These are phyloP conservation scores for Ameiurus melas DNA, from an alignment of 2,113 vertebrate species.

Conservation along the genomic window DNA sequence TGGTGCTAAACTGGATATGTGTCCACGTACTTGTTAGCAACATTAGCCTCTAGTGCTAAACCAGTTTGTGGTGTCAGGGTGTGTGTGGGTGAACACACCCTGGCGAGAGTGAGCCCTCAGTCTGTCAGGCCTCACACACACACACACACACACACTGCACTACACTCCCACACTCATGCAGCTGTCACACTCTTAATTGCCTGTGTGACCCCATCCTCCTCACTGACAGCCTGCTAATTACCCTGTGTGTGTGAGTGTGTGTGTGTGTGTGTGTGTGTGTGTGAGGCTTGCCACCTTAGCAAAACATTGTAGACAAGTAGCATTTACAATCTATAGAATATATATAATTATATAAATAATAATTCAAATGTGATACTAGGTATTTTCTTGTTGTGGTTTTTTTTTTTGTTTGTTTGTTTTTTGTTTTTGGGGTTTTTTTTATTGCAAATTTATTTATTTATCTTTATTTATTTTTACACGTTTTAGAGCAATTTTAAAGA, in stretches of 20 bases:
- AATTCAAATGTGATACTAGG: background rate
- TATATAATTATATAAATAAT: background rate
- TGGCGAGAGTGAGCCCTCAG: conserved; percentile 23
- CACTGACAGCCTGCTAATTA: conserved; percentile 55
- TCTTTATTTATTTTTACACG: background rate
- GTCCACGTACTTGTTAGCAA: background rate
- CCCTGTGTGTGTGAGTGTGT: conserved; percentile 24
- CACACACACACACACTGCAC: conserved; percentile 16
- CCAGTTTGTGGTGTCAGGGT: background rate
- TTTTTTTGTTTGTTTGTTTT: too few species aligned
- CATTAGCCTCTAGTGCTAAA: background rate
- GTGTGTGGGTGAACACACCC: conserved; percentile 39
- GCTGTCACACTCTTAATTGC: conserved; percentile 59
- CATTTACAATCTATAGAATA: conserved; percentile 3
- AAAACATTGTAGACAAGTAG: conserved; percentile 1
- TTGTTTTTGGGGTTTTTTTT: background rate
- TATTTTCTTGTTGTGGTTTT: background rate
- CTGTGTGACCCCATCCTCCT: conserved; percentile 51
- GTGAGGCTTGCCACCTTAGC: too few species aligned
- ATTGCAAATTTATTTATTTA: background rate
- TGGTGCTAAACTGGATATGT: background rate
- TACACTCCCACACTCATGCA: conserved; percentile 41
- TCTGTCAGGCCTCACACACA: conserved; percentile 42
- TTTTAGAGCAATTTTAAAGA: background rate
- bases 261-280: conserved; percentile 33